Base-by-base conservation (phyloP, 2,888 invertebrate species). In the Morpho helenor region DNA sequence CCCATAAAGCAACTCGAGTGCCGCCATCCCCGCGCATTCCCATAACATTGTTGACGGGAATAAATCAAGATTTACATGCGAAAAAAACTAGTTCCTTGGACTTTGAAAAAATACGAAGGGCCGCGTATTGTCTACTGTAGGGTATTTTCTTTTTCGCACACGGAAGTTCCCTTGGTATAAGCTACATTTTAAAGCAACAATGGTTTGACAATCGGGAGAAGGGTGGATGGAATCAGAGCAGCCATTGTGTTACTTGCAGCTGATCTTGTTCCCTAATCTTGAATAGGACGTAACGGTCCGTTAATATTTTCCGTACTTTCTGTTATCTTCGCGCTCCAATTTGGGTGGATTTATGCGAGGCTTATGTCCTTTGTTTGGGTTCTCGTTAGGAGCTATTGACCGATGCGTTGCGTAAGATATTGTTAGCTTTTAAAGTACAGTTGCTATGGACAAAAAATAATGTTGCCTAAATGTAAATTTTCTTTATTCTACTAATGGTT, bases 21-120 rank as follows among this genome's bases (percentile, higher is more conserved):
- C 54, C 57, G 53, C 52, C 60, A 56, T 67, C 64, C 68, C 70
- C 74, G 77, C 76, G 77, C 80, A 80, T 88, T 87, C 88, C 87
- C 86, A 87, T 84, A 82, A 76, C 70, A 85, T 87, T 87, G 88
- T 87, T 88, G 87, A 84, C 85, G 76, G 79, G 83, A 87, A 87
- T 87, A 86, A 87, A 87, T 87, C 87, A 87, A 82, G 80, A 86
- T 85, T 84, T 84, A 87, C 85, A 84, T 84, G 82, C 64, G 81
- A 80, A 82, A 81, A 82, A 81, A 82, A 86, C 87, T 75, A 80
- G 87, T 87, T 85, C 76, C 71, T 75, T 76, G 76, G 76, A 79
- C 80, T 56, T 45, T 49, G 50, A 56, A 62, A 45, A 56, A 62
- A 59, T 41, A 47, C 7, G 10, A 50, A 49, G 82, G 84, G 83